Conservation (phyloP, 2,888 invertebrate genomes). For the Mythimna loreyi region DNA sequence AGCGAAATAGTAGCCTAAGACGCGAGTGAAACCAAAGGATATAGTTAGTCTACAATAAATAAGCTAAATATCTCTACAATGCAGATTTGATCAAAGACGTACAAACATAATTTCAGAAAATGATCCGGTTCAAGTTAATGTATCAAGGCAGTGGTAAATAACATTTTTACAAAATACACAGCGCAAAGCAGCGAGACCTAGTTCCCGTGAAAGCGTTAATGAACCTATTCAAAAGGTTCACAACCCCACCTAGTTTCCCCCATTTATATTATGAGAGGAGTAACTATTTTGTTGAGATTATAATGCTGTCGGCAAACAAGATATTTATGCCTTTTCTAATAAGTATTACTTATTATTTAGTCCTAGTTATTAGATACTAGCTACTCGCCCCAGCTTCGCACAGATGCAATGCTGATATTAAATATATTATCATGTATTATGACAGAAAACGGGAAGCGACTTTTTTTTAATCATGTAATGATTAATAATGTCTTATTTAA, state of each 20-base stretch:
- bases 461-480: no score
- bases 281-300: constrained; percentile 51
- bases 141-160: constrained; percentile 60
- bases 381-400: no score
- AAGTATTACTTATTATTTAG: no score
- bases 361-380: no score
- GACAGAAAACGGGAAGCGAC: no score
- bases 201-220: constrained; percentile 75
- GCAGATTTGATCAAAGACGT: constrained; percentile 12
- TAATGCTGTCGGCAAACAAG: constrained; percentile 3
- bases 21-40: no score
- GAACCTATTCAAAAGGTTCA: constrained; percentile 78
- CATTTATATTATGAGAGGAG: constrained; percentile 57
- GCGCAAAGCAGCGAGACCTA: constrained; percentile 68
- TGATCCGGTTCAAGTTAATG: constrained; percentile 12
- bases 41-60: no score
- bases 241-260: constrained; percentile 68
- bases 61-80: background rate
- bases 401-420: no score
- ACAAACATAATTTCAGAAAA: constrained; percentile 26
- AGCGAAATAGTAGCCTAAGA: no score
- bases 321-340: no score
- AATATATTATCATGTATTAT: no score
- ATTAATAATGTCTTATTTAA: no score
- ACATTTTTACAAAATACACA: constrained; percentile 70